These are phyloP conservation scores for Dipus sagitta DNA, from an alignment of 2,797 vertebrate species.

Conservation along the genomic window DNA sequence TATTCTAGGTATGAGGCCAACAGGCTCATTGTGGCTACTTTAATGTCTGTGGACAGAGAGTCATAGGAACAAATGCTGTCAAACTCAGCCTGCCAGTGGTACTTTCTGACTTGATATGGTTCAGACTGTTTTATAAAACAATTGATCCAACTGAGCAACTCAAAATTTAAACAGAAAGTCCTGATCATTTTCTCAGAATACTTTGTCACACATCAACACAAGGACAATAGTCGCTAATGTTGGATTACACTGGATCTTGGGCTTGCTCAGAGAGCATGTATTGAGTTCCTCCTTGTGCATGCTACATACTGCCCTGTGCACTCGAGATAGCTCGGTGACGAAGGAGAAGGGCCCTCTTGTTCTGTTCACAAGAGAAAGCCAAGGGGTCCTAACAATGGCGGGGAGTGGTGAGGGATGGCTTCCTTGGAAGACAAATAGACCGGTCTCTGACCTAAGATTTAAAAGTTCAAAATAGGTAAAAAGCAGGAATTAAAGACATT, in stretches of 20 bases:
- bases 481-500: background rate
- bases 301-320: background rate
- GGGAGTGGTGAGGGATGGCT: background rate
- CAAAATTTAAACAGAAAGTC: background rate
- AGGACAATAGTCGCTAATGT: background rate
- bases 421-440: background rate
- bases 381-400: background rate
- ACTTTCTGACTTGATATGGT: background rate
- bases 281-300: background rate
- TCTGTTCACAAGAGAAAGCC: background rate
- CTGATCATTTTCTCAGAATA: background rate
- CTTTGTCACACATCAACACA: background rate
- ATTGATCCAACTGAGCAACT: background rate
- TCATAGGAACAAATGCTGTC: background rate
- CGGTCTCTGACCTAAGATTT: background rate
- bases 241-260: background rate
- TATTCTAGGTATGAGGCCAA: background rate
- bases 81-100: background rate
- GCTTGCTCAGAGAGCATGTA: background rate
- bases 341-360: background rate
- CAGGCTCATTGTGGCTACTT: background rate
- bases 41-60: background rate
- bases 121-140: background rate
- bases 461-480: constrained; percentile 32
- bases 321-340: background rate